Evolutionary conservation across 2,113 vertebrate species (phyloP).

Genomic region (Sporophila hypoxantha): DNA sequence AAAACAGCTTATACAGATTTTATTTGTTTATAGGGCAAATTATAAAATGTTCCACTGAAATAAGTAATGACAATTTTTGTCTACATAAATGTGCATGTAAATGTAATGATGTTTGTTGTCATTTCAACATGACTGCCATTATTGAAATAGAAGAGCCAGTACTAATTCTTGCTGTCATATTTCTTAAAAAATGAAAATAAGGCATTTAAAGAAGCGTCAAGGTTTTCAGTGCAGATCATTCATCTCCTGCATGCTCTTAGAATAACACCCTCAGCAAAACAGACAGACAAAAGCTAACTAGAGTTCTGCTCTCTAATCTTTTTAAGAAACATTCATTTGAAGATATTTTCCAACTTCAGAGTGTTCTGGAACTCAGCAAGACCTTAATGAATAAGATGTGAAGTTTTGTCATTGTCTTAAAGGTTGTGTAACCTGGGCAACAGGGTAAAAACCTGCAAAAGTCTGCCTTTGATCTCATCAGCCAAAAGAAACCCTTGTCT

Average conservation of each 20-base stretch:
- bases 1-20: slow-evolving; percentile 73
- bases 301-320: slow-evolving; percentile 76
- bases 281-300: slow-evolving; percentile 75
- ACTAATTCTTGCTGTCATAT: slow-evolving; percentile 77
- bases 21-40: slow-evolving; percentile 69
- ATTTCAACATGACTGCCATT: slow-evolving; percentile 73
- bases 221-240: slow-evolving; percentile 77
- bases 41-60: slow-evolving; percentile 76
- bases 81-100: slow-evolving; percentile 70
- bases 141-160: slow-evolving; percentile 74
- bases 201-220: slow-evolving; percentile 72
- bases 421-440: not conserved
- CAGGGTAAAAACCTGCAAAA: not conserved
- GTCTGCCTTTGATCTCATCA: not conserved
- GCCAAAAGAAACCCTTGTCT: not conserved
- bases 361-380: slow-evolving; percentile 29
- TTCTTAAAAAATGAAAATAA: slow-evolving; percentile 72
- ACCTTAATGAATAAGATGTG: not conserved
- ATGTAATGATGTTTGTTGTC: slow-evolving; percentile 75
- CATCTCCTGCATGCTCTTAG: slow-evolving; percentile 64
- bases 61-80: slow-evolving; percentile 78
- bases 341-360: slow-evolving; percentile 65
- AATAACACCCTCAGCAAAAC: slow-evolving; percentile 71
- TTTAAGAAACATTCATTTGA: slow-evolving; percentile 70
- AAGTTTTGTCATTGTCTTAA: not conserved